phyloP scores from a whole-genome alignment of 2,113 vertebrate genomes.

The Hipposideros armiger region DNA sequence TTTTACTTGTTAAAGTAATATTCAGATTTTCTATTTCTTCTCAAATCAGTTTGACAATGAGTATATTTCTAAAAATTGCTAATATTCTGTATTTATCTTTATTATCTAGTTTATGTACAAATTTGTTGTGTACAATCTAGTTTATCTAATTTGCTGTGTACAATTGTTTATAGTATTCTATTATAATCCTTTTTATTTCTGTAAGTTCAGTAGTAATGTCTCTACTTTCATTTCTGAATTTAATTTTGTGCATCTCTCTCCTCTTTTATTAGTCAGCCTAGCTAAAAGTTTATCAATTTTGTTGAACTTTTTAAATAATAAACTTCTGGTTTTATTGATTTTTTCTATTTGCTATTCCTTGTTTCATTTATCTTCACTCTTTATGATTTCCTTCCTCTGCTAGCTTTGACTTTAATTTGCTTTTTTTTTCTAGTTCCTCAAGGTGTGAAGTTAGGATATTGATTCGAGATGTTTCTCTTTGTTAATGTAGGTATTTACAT shows the following conservation, averaged over 20 bases:
- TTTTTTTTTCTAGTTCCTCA: neutral
- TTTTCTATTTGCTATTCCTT: neutral
- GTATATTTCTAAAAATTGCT: neutral
- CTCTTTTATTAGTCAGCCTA: neutral
- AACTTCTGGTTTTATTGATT: neutral
- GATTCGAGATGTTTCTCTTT: neutral
- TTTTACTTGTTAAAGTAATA: neutral
- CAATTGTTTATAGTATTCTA: neutral
- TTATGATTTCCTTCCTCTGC: neutral
- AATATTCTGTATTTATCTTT: neutral
- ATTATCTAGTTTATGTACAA: neutral
- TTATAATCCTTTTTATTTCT: neutral
- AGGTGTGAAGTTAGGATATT: neutral
- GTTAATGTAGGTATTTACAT: neutral
- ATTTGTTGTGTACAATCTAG: too few species aligned
- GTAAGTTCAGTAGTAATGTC: neutral
- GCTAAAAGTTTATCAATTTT: neutral
- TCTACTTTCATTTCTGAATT: neutral
- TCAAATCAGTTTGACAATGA: neutral
- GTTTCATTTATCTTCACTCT: neutral
- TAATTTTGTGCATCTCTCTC: neutral
- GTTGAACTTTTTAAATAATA: neutral
- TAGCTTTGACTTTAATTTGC: neutral
- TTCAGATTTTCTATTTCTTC: slow-evolving; percentile 44
- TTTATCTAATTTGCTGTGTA: neutral